Conservation (phyloP, 2,888 invertebrate species). For the Atrina japonica region DNA sequence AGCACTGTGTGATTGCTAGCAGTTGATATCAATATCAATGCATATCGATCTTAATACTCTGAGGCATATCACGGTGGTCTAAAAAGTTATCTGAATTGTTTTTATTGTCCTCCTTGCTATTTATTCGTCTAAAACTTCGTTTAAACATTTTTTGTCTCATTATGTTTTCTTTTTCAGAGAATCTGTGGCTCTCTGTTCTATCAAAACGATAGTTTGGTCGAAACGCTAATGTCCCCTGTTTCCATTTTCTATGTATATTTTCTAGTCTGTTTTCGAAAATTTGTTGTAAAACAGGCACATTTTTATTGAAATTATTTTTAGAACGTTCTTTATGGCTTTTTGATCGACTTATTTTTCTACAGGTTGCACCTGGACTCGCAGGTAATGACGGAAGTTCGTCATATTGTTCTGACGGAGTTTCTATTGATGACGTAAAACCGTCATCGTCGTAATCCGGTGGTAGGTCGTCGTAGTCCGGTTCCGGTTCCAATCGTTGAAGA, state of each 20-base stretch:
- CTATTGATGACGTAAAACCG: constrained; percentile 39
- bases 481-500: constrained; percentile 70
- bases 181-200: constrained; percentile 55
- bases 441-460: constrained; percentile 61
- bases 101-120: constrained; percentile 20
- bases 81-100: not conserved
- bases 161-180: constrained; percentile 52
- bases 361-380: constrained; percentile 30
- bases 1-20: too few relatives aligned
- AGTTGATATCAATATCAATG: not conserved
- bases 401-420: constrained; percentile 45
- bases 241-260: constrained; percentile 67
- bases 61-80: not conserved
- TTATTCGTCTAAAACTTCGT: constrained; percentile 58
- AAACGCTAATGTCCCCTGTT: constrained; percentile 57
- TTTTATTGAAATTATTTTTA: constrained; percentile 51
- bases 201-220: constrained; percentile 48
- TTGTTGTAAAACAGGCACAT: constrained; percentile 67
- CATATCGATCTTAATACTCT: constrained; percentile 14
- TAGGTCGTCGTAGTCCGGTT: constrained; percentile 69
- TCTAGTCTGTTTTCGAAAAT: constrained; percentile 72
- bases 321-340: constrained; percentile 41
- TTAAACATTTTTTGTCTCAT: constrained; percentile 66
- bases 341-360: constrained; percentile 34
- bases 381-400: constrained; percentile 49